Evolutionary conservation across 2,797 vertebrate species (phyloP).

Genomic region (Halcyon badia): DNA sequence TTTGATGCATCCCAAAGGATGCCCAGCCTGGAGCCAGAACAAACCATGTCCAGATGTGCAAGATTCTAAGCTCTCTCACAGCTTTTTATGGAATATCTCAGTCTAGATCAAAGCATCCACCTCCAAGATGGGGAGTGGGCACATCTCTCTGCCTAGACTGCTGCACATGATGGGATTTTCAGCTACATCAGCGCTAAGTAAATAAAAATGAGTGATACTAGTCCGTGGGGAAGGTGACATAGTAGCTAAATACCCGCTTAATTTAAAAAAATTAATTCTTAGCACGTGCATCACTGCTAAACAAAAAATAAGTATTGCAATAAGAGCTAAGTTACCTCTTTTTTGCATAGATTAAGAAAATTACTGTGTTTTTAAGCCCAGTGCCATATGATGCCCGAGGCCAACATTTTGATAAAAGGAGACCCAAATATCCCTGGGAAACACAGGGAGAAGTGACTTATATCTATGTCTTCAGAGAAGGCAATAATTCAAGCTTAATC

Average conservation of each 20-base stretch:
- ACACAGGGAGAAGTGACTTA: background rate
- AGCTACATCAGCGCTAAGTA: background rate
- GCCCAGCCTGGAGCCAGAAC: background rate
- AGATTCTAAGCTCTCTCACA: background rate
- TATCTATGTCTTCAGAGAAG: background rate
- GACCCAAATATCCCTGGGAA: background rate
- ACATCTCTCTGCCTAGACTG: background rate
- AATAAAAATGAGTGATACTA: conserved; percentile 18
- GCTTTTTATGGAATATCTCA: background rate
- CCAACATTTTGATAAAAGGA: background rate
- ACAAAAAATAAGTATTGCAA: background rate
- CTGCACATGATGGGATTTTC: background rate
- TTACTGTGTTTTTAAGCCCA: background rate
- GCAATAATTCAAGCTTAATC: background rate
- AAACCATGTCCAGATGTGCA: background rate
- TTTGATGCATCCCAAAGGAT: background rate
- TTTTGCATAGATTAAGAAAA: background rate
- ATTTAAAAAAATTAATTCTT: background rate
- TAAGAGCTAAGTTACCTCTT: background rate
- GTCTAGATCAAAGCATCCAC: background rate
- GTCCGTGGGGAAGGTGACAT: background rate
- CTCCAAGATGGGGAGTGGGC: background rate
- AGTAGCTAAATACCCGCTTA: background rate
- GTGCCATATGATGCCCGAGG: background rate
- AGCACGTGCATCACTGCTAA: background rate